Conservation (phyloP, 35 echinoderm and acorn worm species). For the Nesometra sesokonis region DNA sequence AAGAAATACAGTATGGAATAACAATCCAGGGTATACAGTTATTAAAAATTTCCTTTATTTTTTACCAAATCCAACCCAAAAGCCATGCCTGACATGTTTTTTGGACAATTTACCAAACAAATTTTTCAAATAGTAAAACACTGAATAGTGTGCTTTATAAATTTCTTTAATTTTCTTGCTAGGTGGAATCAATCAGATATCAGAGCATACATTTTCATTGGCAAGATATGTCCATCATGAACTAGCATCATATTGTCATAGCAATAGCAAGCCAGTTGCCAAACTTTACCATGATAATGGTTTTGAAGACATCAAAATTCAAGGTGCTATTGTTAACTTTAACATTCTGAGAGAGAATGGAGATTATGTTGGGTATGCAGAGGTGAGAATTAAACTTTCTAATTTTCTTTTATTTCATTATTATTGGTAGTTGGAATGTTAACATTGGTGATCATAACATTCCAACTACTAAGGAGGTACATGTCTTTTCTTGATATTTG, state of each 20-base stretch:
- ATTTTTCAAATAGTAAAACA: no score
- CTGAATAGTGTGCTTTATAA: no score
- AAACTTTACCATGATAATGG: conserved; percentile 37
- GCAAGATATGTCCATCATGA: conserved; percentile 50
- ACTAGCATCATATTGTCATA: conserved; percentile 30
- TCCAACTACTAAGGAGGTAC: no score
- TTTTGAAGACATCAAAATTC: conserved; percentile 26
- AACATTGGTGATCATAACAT: no score
- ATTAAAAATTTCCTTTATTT: no score
- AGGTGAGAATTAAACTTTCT: conserved; percentile 26
- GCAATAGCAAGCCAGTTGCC: conserved; percentile 40
- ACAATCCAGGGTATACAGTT: no score
- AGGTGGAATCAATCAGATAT: conserved; percentile 66
- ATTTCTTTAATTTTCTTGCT: not conserved
- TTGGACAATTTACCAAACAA: no score
- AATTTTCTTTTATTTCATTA: not conserved
- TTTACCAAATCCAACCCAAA: no score
- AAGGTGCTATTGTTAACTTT: conserved; percentile 85
- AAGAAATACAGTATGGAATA: no score
- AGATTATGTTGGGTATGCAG: conserved; percentile 69
- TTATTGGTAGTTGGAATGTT: no score
- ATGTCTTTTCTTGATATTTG: not conserved
- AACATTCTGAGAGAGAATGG: conserved; percentile 60
- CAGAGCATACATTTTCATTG: conserved; percentile 49
- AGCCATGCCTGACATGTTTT: no score